A percentile compares a stretch with the other conserved stretches of the same genome.
These are phyloP conservation scores for Himalopsyche tibetana DNA, from an alignment of 2,888 invertebrate genomes.

Conservation along the genomic window DNA sequence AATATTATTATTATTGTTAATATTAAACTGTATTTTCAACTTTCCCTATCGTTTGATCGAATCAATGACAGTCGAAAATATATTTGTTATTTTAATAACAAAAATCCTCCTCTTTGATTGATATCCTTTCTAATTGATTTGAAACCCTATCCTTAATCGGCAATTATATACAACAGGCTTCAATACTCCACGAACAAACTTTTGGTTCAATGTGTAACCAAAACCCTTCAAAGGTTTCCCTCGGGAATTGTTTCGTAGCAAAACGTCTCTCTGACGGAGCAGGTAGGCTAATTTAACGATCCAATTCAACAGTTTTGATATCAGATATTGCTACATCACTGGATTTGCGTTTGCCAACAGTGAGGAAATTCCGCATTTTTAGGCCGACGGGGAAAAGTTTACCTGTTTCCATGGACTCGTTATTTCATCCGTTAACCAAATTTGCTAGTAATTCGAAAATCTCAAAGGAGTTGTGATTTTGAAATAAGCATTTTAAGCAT, in stretches of 20 bases:
- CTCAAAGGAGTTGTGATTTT: too few species aligned
- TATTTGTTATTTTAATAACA: too few species aligned
- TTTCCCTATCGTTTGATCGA: too few species aligned
- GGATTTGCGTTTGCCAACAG: not conserved
- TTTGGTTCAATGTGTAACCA: constrained; percentile 2
- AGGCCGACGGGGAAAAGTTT: too few species aligned
- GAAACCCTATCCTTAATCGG: not conserved
- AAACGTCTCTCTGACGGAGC: not conserved
- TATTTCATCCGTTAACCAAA: too few species aligned
- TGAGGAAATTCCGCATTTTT: too few species aligned
- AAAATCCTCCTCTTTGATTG: not conserved
- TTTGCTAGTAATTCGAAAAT: too few species aligned
- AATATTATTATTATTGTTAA: too few species aligned
- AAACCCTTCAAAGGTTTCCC: not conserved
- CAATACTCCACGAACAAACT: not conserved
- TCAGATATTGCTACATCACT: constrained; percentile 5
- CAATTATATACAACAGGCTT: not conserved
- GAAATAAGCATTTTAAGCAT: too few species aligned
- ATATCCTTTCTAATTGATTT: not conserved
- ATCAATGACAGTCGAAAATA: too few species aligned
- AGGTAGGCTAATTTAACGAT: not conserved
- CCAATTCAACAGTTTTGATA: constrained; percentile 16
- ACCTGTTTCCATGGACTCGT: too few species aligned
- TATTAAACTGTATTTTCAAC: too few species aligned
- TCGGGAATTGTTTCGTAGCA: not conserved